phyloP scores from a whole-genome alignment of 2,797 vertebrate genomes.

The Ambastaia sidthimunki region DNA sequence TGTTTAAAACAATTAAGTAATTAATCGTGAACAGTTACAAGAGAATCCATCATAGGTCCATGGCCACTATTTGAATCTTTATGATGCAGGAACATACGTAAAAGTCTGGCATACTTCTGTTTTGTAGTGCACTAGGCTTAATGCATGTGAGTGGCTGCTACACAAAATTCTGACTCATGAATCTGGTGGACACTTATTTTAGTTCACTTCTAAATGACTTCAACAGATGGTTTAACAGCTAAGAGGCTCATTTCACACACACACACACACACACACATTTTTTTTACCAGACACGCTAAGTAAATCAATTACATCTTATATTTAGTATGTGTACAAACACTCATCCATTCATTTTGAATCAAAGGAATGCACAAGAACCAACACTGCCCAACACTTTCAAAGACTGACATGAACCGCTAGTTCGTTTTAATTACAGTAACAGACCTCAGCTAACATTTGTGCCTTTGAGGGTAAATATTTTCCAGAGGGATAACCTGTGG shows the following conservation, averaged over 20 bases:
- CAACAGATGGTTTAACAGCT: conserved; percentile 21
- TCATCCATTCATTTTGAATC: background rate
- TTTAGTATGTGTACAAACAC: background rate
- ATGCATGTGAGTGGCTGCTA: background rate
- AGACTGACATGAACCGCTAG: background rate
- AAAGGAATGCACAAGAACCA: background rate
- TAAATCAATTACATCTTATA: background rate
- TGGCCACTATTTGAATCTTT: background rate
- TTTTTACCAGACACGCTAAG: background rate
- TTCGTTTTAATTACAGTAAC: conserved; percentile 22
- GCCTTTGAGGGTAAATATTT: conserved; percentile 33
- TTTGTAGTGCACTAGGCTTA: background rate
- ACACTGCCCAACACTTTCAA: background rate
- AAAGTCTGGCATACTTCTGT: too few relatives aligned
- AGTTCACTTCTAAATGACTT: conserved; percentile 24
- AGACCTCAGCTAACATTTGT: conserved; percentile 17
- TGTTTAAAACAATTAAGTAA: background rate
- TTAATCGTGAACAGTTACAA: background rate
- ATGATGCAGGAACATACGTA: too few relatives aligned
- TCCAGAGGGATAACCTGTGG: conserved; percentile 42
- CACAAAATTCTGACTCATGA: background rate
- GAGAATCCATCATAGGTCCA: background rate
- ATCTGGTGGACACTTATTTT: background rate
- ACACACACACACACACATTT: conserved; percentile 5
- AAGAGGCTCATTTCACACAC: background rate